A percentile compares a stretch with the other conserved stretches of the same genome.
Evolutionary conservation across 2,797 vertebrate genomes (phyloP).

Genomic region (Anguilla pacifica): DNA sequence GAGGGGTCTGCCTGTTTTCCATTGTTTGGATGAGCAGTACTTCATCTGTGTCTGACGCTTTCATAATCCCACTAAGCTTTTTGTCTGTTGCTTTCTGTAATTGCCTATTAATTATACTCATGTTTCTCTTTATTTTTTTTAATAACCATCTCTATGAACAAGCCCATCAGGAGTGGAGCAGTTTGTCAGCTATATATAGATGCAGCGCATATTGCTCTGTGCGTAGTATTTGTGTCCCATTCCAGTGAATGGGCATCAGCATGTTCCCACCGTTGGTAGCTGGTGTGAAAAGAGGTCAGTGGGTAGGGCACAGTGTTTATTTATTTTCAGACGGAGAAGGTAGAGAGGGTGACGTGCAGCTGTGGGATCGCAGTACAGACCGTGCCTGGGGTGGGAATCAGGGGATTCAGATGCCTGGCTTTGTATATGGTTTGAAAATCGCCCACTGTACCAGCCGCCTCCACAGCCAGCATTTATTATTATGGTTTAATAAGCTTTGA

Average conservation of each 20-base stretch:
- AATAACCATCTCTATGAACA: not conserved
- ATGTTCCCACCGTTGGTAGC: not conserved
- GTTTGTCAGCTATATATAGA: not conserved
- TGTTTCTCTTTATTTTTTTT: not conserved
- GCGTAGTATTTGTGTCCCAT: not conserved
- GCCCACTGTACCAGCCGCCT: no score
- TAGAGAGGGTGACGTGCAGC: not conserved
- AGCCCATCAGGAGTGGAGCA: not conserved
- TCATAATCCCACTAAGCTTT: not conserved
- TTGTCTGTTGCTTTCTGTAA: not conserved
- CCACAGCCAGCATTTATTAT: not conserved
- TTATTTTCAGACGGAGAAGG: not conserved
- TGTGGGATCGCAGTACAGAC: not conserved
- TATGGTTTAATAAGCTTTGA: not conserved
- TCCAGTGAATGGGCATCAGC: not conserved
- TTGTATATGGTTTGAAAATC: not conserved
- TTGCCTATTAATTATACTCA: not conserved
- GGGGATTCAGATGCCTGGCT: not conserved
- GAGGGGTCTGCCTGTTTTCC: not conserved
- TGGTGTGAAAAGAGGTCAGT: not conserved
- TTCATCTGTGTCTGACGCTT: not conserved
- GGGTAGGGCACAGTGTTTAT: not conserved
- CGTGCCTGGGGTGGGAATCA: no score
- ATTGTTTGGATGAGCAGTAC: not conserved
- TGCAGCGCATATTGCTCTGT: not conserved